Conservation (phyloP, 2,888 invertebrate species). For the Druceiella hillmani region DNA sequence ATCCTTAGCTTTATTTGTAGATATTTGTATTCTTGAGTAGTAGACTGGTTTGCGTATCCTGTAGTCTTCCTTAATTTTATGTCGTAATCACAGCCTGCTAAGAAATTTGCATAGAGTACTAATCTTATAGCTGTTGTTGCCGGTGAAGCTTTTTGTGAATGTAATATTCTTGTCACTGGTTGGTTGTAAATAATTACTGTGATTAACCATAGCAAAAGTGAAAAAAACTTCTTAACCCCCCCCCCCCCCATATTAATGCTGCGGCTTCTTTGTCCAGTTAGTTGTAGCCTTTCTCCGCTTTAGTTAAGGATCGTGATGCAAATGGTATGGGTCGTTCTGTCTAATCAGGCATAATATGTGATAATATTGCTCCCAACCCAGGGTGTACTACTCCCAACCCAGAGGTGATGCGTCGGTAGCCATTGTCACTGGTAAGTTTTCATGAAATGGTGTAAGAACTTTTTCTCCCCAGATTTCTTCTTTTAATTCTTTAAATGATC, state of each 20-base stretch:
- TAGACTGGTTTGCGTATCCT: slow-evolving; percentile 16
- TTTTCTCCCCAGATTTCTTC: slow-evolving; percentile 22
- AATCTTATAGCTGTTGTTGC: slow-evolving; percentile 21
- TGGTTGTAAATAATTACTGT: slow-evolving; percentile 30
- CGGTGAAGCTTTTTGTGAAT: slow-evolving; percentile 25
- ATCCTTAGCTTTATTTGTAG: background rate
- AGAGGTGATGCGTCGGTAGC: slow-evolving; percentile 30
- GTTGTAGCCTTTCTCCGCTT: slow-evolving; percentile 30
- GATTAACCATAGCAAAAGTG: slow-evolving; percentile 31
- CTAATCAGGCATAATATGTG: slow-evolving; percentile 27
- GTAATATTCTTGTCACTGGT: slow-evolving; percentile 29
- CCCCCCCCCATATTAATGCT: slow-evolving; percentile 28
- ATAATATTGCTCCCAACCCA: slow-evolving; percentile 29
- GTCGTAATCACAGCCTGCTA: slow-evolving; percentile 23
- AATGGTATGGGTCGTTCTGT: slow-evolving; percentile 30
- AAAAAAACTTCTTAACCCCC: slow-evolving; percentile 30
- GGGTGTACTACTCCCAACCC: no score
- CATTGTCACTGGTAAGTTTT: slow-evolving; percentile 23
- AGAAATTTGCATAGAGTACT: slow-evolving; percentile 23
- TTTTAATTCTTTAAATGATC: slow-evolving; percentile 17
- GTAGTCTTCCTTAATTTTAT: slow-evolving; percentile 19
- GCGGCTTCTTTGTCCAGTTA: slow-evolving; percentile 33
- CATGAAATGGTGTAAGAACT: slow-evolving; percentile 25
- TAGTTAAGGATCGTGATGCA: slow-evolving; percentile 29
- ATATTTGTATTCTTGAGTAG: slow-evolving; percentile 12